phyloP scores from a whole-genome alignment of 1,140 invertebrate species.

The Epicauta chinensis region DNA sequence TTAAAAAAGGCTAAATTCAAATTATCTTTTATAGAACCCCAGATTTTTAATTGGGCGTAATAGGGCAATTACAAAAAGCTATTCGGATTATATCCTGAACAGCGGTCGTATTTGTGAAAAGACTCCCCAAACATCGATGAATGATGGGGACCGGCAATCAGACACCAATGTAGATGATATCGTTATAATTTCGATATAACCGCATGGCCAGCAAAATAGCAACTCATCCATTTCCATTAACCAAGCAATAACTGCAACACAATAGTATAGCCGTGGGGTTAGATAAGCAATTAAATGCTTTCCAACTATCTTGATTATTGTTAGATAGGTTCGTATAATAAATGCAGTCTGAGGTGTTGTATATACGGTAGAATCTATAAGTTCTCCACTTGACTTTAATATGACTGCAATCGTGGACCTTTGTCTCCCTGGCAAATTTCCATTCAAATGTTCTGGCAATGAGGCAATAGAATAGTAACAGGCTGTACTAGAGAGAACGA shows the following conservation, averaged over 20 bases:
- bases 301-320: slow-evolving; percentile 27
- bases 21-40: too few relatives aligned
- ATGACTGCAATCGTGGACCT: slow-evolving; percentile 9
- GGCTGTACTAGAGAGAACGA: background rate
- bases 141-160: too few relatives aligned
- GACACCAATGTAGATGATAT: too few relatives aligned
- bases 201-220: slow-evolving; percentile 1
- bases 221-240: slow-evolving; percentile 16
- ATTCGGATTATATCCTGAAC: too few relatives aligned
- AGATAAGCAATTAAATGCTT: slow-evolving; percentile 21
- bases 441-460: slow-evolving; percentile 23
- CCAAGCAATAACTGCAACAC: slow-evolving; percentile 10
- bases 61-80: too few relatives aligned
- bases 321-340: slow-evolving; percentile 7
- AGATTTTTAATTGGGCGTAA: too few relatives aligned
- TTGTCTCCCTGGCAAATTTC: slow-evolving; percentile 11
- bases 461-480: background rate
- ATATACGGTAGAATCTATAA: too few relatives aligned
- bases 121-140: too few relatives aligned
- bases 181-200: too few relatives aligned
- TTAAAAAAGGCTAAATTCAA: too few relatives aligned
- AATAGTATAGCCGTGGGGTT: slow-evolving; percentile 4
- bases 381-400: background rate
- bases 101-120: too few relatives aligned
- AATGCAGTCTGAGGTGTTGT: slow-evolving; percentile 6